phyloP scores from a whole-genome alignment of 2,113 vertebrate genomes.

The Corythornis vintsioides region DNA sequence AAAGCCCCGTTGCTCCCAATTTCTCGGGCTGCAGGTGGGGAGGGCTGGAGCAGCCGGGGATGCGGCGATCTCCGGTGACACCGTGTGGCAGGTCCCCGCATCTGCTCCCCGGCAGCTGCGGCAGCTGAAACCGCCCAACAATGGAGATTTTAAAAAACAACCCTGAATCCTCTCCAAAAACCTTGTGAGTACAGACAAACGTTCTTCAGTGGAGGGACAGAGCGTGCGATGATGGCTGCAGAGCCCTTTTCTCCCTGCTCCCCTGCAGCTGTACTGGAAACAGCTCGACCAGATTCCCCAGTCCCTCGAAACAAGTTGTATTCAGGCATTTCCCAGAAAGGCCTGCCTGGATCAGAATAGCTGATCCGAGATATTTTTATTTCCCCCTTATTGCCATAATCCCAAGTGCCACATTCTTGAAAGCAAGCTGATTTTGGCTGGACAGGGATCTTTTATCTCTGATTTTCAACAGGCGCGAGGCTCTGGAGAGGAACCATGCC shows the following conservation, averaged over 20 bases:
- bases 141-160: neutral
- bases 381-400: neutral
- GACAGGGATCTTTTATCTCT: neutral
- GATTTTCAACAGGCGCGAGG: neutral
- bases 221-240: neutral
- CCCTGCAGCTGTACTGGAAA: neutral
- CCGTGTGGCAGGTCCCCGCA: conserved; percentile 64
- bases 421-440: neutral
- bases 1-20: neutral
- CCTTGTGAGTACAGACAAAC: fast-evolving
- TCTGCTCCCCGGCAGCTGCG: neutral
- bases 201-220: fast-evolving
- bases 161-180: neutral
- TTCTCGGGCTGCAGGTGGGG: fast-evolving
- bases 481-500: neutral
- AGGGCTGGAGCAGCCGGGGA: neutral
- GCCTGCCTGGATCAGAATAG: fast-evolving
- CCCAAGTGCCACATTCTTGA: neutral
- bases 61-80: conserved; percentile 71
- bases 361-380: neutral
- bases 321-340: neutral
- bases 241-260: neutral
- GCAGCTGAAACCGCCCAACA: neutral
- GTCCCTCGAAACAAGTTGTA: fast-evolving
- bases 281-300: fast-evolving